Conservation (phyloP, 1,140 invertebrate species). For the Drosophila pseudoananassae region DNA sequence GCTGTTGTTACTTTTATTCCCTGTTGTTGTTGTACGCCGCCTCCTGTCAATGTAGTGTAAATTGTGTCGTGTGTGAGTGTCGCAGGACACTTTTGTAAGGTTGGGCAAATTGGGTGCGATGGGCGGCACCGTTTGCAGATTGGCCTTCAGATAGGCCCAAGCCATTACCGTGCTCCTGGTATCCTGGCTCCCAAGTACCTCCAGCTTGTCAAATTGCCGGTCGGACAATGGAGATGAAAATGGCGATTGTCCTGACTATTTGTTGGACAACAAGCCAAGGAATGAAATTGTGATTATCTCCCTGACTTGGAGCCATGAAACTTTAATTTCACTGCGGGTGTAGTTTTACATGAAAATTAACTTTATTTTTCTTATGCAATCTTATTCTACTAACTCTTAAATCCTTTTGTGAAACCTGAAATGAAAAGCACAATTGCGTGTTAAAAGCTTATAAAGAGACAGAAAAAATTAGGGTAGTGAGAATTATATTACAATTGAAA, state of each 20-base stretch:
- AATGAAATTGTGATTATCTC: slow-evolving; percentile 33
- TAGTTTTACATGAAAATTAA: slow-evolving; percentile 5
- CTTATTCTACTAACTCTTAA: slow-evolving; percentile 8
- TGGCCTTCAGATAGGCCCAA: slow-evolving; percentile 64
- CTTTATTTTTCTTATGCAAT: slow-evolving; percentile 10
- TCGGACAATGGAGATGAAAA: slow-evolving; percentile 36
- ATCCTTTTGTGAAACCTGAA: slow-evolving; percentile 39
- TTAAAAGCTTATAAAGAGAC: slow-evolving; percentile 20
- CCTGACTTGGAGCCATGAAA: slow-evolving; percentile 3
- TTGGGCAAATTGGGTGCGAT: slow-evolving; percentile 55
- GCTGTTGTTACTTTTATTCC: not conserved
- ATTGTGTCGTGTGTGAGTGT: slow-evolving; percentile 59
- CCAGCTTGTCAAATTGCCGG: slow-evolving; percentile 33
- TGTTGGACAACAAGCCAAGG: slow-evolving; percentile 18
- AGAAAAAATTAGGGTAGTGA: not conserved
- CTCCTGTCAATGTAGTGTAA: slow-evolving; percentile 71
- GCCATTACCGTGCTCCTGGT: slow-evolving; percentile 67
- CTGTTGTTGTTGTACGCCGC: slow-evolving; percentile 46
- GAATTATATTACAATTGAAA: not conserved
- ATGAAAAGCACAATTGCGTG: slow-evolving; percentile 50
- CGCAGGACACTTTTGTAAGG: slow-evolving; percentile 36
- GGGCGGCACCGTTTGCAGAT: slow-evolving; percentile 59
- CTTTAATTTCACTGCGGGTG: slow-evolving; percentile 23
- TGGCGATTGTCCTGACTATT: slow-evolving; percentile 40
- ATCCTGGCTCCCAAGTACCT: slow-evolving; percentile 15